These are phyloP conservation scores for Margaritifera margaritifera DNA, from an alignment of 2,888 invertebrate genomes.

Conservation along the genomic window DNA sequence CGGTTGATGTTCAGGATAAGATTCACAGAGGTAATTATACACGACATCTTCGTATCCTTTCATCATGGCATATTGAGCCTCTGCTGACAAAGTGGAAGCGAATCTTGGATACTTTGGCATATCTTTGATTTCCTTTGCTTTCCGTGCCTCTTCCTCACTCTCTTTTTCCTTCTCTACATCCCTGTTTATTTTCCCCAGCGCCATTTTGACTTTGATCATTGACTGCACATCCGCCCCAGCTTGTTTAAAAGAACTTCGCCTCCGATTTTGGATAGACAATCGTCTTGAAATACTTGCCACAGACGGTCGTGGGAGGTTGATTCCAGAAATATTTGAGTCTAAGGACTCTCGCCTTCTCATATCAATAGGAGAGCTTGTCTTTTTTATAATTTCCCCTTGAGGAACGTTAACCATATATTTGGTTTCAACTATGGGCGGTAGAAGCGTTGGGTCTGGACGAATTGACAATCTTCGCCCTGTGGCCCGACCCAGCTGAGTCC, in stretches of 20 bases:
- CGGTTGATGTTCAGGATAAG: conserved; percentile 45
- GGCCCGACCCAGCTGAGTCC: too few species aligned
- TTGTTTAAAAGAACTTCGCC: conserved; percentile 25
- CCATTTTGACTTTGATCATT: conserved; percentile 38
- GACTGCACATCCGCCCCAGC: conserved; percentile 40
- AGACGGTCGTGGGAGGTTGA: too few species aligned
- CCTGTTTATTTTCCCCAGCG: conserved; percentile 27
- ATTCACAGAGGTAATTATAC: conserved; percentile 41
- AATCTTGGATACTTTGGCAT: conserved; percentile 63
- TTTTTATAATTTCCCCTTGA: too few species aligned
- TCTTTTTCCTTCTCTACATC: conserved; percentile 17
- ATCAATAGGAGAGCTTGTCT: too few species aligned
- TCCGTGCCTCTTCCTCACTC: conserved; percentile 28
- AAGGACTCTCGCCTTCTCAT: too few species aligned
- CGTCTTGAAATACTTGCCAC: too few species aligned
- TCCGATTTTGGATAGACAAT: too few species aligned
- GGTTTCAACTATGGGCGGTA: too few species aligned
- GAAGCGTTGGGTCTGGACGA: too few species aligned
- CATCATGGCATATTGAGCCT: conserved; percentile 69
- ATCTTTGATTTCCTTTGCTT: conserved; percentile 35
- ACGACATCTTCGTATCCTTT: conserved; percentile 69
- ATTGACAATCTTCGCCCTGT: too few species aligned
- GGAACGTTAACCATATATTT: too few species aligned
- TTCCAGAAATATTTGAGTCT: too few species aligned
- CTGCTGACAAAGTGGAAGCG: conserved; percentile 63